Evolutionary conservation across 2,113 vertebrate species (phyloP), one percentile per base, ranked within the genome.

Genomic region (Fulmarus glacialis): DNA sequence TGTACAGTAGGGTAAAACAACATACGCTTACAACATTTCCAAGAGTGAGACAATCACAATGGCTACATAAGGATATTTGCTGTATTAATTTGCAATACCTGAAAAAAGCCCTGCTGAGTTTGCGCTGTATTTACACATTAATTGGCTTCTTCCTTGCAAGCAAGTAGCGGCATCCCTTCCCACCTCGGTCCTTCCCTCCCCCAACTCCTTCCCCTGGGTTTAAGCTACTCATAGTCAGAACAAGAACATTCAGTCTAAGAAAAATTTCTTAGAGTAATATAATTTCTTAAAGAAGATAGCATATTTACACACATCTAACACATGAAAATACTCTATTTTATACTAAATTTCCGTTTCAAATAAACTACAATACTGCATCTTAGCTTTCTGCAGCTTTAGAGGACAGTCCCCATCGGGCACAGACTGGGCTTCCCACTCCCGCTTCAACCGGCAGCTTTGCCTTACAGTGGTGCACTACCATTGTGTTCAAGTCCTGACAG

Each of bases 281-380:
- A 98, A 97, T 98, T 97, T 98, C 91, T 97, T 96, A 95, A 98
- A 98, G 98, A 98, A 98, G 98, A 98, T 97, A 98, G 95, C 86
- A 27, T 98, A 98, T 99, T 98, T 98, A 99, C 98, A 99, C 98
- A 99, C 98, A 97, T 95, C 97, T 97, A 98, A 97, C 98, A 98
- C 98, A 98, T 96, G 98, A 98, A 99, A 98, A 99, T 99, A 99
- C 96, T 98, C 98, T 98, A 98, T 98, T 98, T 98, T 85, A 98
- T 98, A 98, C 98, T 99, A 98, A 98, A 98, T 96, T 97, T 98
- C 97, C 92, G 98, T 93, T 98, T 98, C 97, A 98, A 98, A 97
- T 98, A 98, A 98, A 98, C 97, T 98, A 98, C 95, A 95, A 97
- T 98, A 98, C 98, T 97, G 96, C 96, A 96, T 94, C 94, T 96